Conservation (phyloP, 2,113 vertebrate genomes). For the Sinosuthora webbiana region DNA sequence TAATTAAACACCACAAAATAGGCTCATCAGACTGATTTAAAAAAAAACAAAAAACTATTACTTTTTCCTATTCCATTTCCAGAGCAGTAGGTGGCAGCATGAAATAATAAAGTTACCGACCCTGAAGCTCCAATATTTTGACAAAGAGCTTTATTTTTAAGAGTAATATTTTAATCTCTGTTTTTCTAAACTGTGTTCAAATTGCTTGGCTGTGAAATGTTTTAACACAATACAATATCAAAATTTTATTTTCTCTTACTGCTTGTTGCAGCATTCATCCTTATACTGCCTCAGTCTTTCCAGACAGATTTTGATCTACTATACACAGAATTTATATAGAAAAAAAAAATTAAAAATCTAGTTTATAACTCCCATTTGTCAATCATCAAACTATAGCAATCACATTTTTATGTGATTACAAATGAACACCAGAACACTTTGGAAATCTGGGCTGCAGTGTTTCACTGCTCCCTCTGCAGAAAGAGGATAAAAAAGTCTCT, state of each 20-base stretch:
- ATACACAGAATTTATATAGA: neutral
- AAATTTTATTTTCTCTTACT: neutral
- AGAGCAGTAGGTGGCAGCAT: constrained; percentile 44
- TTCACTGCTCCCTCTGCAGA: neutral
- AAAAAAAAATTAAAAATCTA: neutral
- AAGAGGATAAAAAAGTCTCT: neutral
- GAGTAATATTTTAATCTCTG: neutral
- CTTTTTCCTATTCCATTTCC: neutral
- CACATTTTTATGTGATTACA: neutral
- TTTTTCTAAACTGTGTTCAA: neutral
- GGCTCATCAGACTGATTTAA: neutral
- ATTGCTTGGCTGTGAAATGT: neutral
- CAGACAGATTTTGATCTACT: neutral
- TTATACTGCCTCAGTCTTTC: neutral
- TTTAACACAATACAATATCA: neutral
- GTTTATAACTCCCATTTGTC: neutral
- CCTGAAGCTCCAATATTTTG: neutral
- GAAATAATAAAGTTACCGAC: neutral
- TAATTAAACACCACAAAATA: neutral
- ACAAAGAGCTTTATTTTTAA: neutral
- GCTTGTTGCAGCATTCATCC: neutral
- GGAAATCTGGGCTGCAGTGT: neutral
- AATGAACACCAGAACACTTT: neutral
- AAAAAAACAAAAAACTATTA: neutral
- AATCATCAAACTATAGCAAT: neutral